These are phyloP conservation scores for Pardosa pseudoannulata DNA, from an alignment of 2,888 invertebrate species.

Conservation along the genomic window DNA sequence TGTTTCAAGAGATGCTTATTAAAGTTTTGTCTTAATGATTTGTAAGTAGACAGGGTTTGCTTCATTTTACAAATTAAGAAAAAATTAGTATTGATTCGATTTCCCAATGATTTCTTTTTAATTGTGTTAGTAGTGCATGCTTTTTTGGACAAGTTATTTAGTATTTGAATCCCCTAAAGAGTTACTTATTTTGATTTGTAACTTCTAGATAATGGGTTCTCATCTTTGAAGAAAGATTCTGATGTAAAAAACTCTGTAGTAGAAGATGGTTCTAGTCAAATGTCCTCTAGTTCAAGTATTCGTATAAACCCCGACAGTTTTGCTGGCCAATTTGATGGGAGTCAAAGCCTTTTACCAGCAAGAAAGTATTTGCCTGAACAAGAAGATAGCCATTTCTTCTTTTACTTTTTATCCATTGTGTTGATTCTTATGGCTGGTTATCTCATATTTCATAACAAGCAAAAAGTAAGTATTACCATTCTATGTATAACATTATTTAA, in stretches of 20 bases:
- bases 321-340: slow-evolving; percentile 5
- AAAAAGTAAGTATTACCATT: slow-evolving; percentile 82
- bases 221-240: background rate
- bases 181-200: too few species aligned
- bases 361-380: slow-evolving; percentile 52
- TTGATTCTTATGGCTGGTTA: slow-evolving; percentile 82
- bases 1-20: too few species aligned
- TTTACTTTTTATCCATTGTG: slow-evolving; percentile 83
- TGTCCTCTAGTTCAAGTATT: background rate
- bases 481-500: too few species aligned
- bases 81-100: too few species aligned
- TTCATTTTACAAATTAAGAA: too few species aligned
- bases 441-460: slow-evolving; percentile 82
- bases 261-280: background rate
- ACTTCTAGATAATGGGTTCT: too few species aligned
- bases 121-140: too few species aligned
- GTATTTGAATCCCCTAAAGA: too few species aligned
- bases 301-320: slow-evolving; percentile 6
- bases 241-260: background rate
- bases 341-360: too few species aligned
- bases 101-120: too few species aligned
- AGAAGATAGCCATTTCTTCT: slow-evolving; percentile 83
- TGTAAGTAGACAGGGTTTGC: too few species aligned
- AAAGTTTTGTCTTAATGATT: too few species aligned
- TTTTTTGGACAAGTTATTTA: background rate